Evolutionary conservation across 2,113 vertebrate species (phyloP), one percentile per base, ranked within the genome.

Genomic region (Hippoglossus stenolepis): DNA sequence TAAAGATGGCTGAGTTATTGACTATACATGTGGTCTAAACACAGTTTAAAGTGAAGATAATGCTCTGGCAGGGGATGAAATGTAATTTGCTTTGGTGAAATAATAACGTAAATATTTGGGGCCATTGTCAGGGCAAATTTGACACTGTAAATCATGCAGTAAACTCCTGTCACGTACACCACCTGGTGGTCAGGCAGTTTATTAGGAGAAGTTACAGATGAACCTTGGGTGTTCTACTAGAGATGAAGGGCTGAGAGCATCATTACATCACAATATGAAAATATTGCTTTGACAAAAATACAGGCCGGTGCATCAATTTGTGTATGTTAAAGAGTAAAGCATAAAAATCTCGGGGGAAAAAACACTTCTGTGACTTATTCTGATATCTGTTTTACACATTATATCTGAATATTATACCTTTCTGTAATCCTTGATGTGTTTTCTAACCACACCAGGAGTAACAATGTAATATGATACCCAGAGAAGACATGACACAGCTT

Each of bases 101-200:
- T 67, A 11, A 20, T 17, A 17, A 28, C 4, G 38, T 51, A 17
- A 5, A 1, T 38, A 35, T n/a, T 66, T 64, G 8, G 38, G 38
- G 15, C 24, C 59, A 38, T 14, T 63, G 21, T 56, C 45, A 60
- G 54, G 54, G 45, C 35, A 80, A 68, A 65, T 73, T 40, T 60
- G 23, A 73, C 2, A 23, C 1, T 4, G 38, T 21, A 65, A 35
- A 40, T 67, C 43, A 60, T 31, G 53, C 18, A 59, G 24, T 43
- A 38, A 77, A 65, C 28, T n/a, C 54, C 67, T 79, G 81, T 76
- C 73, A 79, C 31, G 70, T 84, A 72, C 90, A 82, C 88, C 90
- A 84, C 83, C 91, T 93, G 77, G 79, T 89, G 92, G 92, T 66
- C 35, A 70, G 82, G 83, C 63, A 74, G 53, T 76, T 84, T 47